Conservation (phyloP, 1,140 invertebrate species). For the Trichoplusia ni region DNA sequence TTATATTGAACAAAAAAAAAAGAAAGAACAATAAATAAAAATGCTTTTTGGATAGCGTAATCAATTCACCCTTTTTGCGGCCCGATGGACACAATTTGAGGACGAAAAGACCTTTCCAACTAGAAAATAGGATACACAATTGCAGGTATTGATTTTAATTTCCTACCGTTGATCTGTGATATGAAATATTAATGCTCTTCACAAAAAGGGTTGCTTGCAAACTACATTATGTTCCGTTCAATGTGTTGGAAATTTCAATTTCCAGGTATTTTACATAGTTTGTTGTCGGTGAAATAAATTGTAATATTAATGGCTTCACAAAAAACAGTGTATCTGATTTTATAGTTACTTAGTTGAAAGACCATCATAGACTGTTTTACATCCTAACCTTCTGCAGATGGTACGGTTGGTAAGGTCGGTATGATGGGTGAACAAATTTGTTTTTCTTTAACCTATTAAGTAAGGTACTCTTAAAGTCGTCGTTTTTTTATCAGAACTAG, state of each 20-base stretch:
- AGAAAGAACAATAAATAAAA: constrained; percentile 40
- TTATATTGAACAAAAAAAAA: constrained; percentile 52
- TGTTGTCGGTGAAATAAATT: no score
- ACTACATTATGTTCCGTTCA: background rate
- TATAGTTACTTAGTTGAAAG: no score
- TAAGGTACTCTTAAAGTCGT: no score
- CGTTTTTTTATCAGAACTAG: no score
- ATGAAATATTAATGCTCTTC: constrained; percentile 7
- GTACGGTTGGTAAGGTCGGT: no score
- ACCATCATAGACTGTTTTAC: no score
- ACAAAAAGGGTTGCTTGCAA: background rate
- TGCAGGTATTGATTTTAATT: constrained; percentile 23
- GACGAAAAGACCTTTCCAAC: constrained; percentile 23
- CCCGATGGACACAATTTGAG: constrained; percentile 32
- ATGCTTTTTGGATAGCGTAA: constrained; percentile 42
- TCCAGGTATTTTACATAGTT: no score
- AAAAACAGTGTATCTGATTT: no score
- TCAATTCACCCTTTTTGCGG: constrained; percentile 44
- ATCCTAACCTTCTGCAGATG: no score
- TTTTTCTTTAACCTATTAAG: no score
- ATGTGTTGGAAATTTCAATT: constrained; percentile 1
- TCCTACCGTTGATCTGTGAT: background rate
- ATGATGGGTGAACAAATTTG: no score
- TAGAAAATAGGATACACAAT: constrained; percentile 20
- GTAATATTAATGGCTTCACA: no score